phyloP scores from a whole-genome alignment of 1,140 invertebrate genomes.

The Bombus impatiens region DNA sequence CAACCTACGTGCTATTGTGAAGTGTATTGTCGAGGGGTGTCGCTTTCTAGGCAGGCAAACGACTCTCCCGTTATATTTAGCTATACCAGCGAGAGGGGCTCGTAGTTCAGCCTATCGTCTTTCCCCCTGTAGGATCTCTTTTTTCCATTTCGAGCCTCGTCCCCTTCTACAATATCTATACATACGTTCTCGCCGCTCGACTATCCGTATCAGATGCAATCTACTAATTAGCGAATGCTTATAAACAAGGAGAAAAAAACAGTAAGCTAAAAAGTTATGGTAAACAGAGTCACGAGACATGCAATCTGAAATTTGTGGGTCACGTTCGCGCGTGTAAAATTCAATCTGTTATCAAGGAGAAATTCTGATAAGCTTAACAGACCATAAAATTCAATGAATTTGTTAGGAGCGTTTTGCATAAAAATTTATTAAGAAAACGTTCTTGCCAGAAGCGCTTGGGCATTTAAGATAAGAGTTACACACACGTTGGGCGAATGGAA shows the following conservation, averaged over 20 bases:
- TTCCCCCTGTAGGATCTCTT: constrained; percentile 29
- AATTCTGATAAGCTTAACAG: background rate
- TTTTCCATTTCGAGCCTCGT: constrained; percentile 38
- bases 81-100: constrained; percentile 61
- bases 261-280: background rate
- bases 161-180: constrained; percentile 12
- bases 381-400: constrained; percentile 11
- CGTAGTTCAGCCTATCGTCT: constrained; percentile 28
- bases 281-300: background rate
- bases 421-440: constrained; percentile 5
- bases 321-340: background rate
- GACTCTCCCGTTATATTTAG: constrained; percentile 70
- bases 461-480: constrained; percentile 27
- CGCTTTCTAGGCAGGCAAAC: constrained; percentile 63
- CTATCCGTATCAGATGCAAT: constrained; percentile 37
- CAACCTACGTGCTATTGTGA: constrained; percentile 62
- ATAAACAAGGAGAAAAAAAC: background rate
- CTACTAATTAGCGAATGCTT: constrained; percentile 45
- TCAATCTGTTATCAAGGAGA: background rate
- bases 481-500: background rate
- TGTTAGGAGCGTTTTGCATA: background rate
- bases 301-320: background rate
- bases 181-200: background rate
- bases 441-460: no score
- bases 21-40: constrained; percentile 59